Percentiles rank a stretch among this genome's conserved stretches.
phyloP scores from a whole-genome alignment of 1,140 invertebrate genomes.

The Varroa destructor region DNA sequence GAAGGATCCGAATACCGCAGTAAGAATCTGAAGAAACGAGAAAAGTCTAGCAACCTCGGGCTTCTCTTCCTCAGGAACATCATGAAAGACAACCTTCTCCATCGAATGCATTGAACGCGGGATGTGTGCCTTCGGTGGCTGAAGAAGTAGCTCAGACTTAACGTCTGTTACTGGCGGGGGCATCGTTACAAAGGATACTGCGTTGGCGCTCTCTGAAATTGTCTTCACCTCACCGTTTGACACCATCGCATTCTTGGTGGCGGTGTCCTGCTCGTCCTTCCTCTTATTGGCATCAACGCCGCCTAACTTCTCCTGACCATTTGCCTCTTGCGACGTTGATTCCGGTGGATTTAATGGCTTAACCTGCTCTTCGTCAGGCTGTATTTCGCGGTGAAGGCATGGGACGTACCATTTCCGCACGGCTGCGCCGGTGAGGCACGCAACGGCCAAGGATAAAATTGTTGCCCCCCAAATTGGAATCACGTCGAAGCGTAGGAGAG shows the following conservation, averaged over 20 bases:
- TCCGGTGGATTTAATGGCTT: not conserved
- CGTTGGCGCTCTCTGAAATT: slow-evolving; percentile 7
- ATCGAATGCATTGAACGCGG: slow-evolving; percentile 23
- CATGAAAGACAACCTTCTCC: slow-evolving; percentile 26
- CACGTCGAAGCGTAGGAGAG: slow-evolving; percentile 73
- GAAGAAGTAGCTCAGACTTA: slow-evolving; percentile 8
- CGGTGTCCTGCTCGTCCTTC: no score
- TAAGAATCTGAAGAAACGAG: slow-evolving; percentile 86
- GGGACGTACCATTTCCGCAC: slow-evolving; percentile 9
- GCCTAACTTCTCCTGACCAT: no score
- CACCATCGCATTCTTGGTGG: no score
- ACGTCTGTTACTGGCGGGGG: not conserved
- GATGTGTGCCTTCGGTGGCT: not conserved
- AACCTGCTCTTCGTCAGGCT: slow-evolving; percentile 12
- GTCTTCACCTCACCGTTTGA: no score
- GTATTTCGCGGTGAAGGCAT: not conserved
- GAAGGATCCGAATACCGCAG: slow-evolving; percentile 92
- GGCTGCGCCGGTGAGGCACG: slow-evolving; percentile 37
- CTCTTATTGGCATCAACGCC: no score
- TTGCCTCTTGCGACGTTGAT: not conserved
- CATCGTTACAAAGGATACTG: slow-evolving; percentile 9
- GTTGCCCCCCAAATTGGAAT: slow-evolving; percentile 73
- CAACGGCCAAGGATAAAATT: slow-evolving; percentile 52
- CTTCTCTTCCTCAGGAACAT: slow-evolving; percentile 40
- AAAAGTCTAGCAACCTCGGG: slow-evolving; percentile 62